Conservation (phyloP, 2,113 vertebrate genomes). For the Sus scrofa region T2T-Sscrofa CM000814.6:47742001-47742500, state of each 20-base stretch:
- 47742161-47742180: neutral
- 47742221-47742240: neutral
- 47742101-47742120: conserved; percentile 46
- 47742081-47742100: conserved; percentile 57
- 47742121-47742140: conserved; percentile 53
- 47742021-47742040: neutral
- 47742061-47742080: conserved; percentile 76
- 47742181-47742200: neutral
- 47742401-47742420: neutral
- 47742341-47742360: neutral
- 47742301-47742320: neutral
- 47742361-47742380: neutral
- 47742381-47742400: neutral
- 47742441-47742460: neutral
- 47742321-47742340: neutral
- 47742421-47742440: neutral
- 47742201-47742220: neutral
- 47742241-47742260: neutral
- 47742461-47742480: neutral
- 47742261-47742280: neutral
- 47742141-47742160: conserved; percentile 27
- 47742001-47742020: neutral
- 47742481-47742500: neutral
- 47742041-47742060: conserved; percentile 65
- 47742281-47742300: neutral